These are phyloP conservation scores for Noctua fimbriata DNA, from an alignment of 2,888 invertebrate genomes.

Conservation along the genomic window DNA sequence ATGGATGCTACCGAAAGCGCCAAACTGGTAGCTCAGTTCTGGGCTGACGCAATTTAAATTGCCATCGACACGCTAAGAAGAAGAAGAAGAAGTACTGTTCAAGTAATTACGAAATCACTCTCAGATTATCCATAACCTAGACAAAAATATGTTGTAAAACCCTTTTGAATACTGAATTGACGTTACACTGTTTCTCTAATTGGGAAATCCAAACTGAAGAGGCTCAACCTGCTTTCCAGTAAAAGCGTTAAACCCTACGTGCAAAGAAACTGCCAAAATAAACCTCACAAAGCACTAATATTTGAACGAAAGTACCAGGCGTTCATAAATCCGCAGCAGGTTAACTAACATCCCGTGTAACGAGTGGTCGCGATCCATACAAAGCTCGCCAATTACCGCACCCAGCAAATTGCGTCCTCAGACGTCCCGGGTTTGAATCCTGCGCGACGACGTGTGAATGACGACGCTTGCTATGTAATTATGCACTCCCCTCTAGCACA, in stretches of 20 bases:
- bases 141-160: background rate
- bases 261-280: constrained; percentile 28
- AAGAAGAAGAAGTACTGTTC: background rate
- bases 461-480: constrained; percentile 65
- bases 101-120: background rate
- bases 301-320: constrained; percentile 43
- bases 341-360: constrained; percentile 54
- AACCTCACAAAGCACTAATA: constrained; percentile 15
- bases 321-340: constrained; percentile 52
- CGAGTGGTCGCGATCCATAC: constrained; percentile 48
- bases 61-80: too few species aligned
- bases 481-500: constrained; percentile 61
- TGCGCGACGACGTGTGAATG: constrained; percentile 66
- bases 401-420: constrained; percentile 66
- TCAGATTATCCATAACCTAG: background rate
- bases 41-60: too few species aligned
- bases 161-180: background rate
- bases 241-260: background rate
- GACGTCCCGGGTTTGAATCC: constrained; percentile 66
- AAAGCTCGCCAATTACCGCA: constrained; percentile 65
- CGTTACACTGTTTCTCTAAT: constrained; percentile 2
- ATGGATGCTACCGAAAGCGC: too few species aligned
- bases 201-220: constrained; percentile 9
- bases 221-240: background rate
- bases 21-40: too few species aligned